phyloP scores from a whole-genome alignment of 1,140 invertebrate genomes.

The Drosophila lacertosa region DNA sequence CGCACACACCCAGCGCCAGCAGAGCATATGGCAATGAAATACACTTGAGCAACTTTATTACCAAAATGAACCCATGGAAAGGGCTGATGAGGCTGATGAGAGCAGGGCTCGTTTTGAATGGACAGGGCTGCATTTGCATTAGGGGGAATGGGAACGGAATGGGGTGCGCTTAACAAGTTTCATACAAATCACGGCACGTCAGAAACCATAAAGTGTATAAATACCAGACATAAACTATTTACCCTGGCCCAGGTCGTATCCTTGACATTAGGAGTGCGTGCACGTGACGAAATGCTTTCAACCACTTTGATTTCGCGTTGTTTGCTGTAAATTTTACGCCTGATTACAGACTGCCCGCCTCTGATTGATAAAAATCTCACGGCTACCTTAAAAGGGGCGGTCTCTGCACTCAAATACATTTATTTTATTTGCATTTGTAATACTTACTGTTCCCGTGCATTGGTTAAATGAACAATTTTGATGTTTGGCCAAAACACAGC shows the following conservation, averaged over 20 bases:
- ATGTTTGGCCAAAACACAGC: slow-evolving; percentile 64
- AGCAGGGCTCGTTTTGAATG: slow-evolving; percentile 68
- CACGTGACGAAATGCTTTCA: slow-evolving; percentile 70
- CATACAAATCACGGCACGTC: slow-evolving; percentile 73
- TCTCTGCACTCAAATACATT: slow-evolving; percentile 9
- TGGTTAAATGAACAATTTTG: slow-evolving; percentile 57
- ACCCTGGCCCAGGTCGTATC: slow-evolving; percentile 47
- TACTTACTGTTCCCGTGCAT: slow-evolving; percentile 3
- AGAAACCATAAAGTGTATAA: slow-evolving; percentile 82
- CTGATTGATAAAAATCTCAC: slow-evolving; percentile 80
- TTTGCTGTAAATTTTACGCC: slow-evolving; percentile 75
- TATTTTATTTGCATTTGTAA: slow-evolving; percentile 24
- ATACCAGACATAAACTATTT: slow-evolving; percentile 63
- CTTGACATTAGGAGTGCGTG: slow-evolving; percentile 65
- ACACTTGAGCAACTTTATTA: slow-evolving; percentile 81
- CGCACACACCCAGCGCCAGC: slow-evolving; percentile 36
- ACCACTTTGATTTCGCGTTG: slow-evolving; percentile 69
- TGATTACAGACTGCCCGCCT: slow-evolving; percentile 49
- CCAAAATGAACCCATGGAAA: slow-evolving; percentile 26
- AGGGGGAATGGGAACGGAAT: slow-evolving; percentile 23
- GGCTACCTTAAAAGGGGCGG: slow-evolving; percentile 34
- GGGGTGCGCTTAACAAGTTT: slow-evolving; percentile 52
- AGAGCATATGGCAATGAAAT: slow-evolving; percentile 68
- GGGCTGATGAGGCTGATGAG: slow-evolving; percentile 45
- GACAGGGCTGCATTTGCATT: slow-evolving; percentile 58